Conservation (phyloP, 1,140 invertebrate species). For the Dendrolimus kikuchii region DNA sequence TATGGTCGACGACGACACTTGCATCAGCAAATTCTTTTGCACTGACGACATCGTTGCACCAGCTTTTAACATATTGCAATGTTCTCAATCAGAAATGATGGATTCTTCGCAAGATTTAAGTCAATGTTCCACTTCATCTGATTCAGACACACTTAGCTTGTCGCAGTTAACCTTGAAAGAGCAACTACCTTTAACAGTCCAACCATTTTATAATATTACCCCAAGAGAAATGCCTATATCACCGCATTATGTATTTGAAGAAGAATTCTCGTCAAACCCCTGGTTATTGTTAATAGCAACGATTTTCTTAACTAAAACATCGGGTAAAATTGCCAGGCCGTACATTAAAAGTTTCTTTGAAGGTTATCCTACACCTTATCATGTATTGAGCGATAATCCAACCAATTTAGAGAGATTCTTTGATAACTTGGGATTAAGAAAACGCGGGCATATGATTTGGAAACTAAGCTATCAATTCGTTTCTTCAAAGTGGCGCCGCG, state of each 20-base stretch:
- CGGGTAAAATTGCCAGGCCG: conserved; percentile 58
- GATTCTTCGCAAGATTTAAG: conserved; percentile 38
- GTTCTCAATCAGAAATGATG: conserved; percentile 12
- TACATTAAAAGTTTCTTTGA: conserved; percentile 66
- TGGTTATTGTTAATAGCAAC: conserved; percentile 73
- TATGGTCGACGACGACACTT: conserved; percentile 26
- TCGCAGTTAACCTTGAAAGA: conserved; percentile 54
- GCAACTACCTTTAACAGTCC: conserved; percentile 39
- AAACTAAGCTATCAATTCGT: conserved; percentile 71
- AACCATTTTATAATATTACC: conserved; percentile 57
- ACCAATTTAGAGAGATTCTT: conserved; percentile 65
- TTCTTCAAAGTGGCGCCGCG: conserved; percentile 70
- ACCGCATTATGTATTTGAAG: conserved; percentile 72
- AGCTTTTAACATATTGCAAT: conserved; percentile 15
- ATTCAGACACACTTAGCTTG: conserved; percentile 38
- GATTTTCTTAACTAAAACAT: conserved; percentile 73
- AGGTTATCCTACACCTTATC: conserved; percentile 64
- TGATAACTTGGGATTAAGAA: conserved; percentile 63
- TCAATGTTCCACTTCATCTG: conserved; percentile 35
- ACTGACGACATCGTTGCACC: conserved; percentile 12
- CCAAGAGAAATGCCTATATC: conserved; percentile 62
- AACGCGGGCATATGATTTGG: conserved; percentile 70
- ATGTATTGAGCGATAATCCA: conserved; percentile 56
- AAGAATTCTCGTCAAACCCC: conserved; percentile 68
- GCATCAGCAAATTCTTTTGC: conserved; percentile 45